Conservation (phyloP, 2,113 vertebrate genomes). For the Notothenia coriiceps region DNA sequence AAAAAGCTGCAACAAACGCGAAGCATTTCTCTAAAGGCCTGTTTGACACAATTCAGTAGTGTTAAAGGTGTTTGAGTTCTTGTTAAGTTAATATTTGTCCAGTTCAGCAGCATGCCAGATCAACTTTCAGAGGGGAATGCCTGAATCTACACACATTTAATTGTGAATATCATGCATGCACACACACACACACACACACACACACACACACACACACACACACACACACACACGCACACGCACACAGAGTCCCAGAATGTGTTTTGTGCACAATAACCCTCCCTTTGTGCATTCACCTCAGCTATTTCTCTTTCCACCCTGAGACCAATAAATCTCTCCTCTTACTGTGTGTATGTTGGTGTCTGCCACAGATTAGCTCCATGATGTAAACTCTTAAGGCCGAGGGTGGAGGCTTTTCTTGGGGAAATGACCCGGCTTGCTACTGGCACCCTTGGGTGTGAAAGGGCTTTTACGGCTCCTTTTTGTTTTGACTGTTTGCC, state of each 20-base stretch:
- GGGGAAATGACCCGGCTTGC: slow-evolving; percentile 60
- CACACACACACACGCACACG: background rate
- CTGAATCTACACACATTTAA: slow-evolving; percentile 16
- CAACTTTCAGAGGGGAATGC: slow-evolving; percentile 40
- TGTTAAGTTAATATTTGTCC: slow-evolving; percentile 46
- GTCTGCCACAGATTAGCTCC: slow-evolving; percentile 54
- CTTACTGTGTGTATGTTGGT: slow-evolving; percentile 41
- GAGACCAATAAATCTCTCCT: slow-evolving; percentile 71
- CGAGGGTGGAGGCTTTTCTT: slow-evolving; percentile 57
- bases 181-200: no score
- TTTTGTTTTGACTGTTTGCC: slow-evolving; percentile 67
- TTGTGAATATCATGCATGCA: background rate
- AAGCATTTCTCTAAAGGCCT: background rate
- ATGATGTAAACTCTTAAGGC: slow-evolving; percentile 58
- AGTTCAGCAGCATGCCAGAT: slow-evolving; percentile 39
- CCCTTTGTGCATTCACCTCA: slow-evolving; percentile 48
- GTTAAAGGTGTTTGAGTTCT: slow-evolving; percentile 12
- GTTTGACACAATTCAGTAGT: slow-evolving; percentile 5
- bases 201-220: no score
- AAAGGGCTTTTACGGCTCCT: slow-evolving; percentile 58
- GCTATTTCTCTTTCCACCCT: slow-evolving; percentile 67
- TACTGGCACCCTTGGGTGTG: slow-evolving; percentile 47
- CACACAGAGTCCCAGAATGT: slow-evolving; percentile 29
- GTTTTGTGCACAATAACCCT: slow-evolving; percentile 52
- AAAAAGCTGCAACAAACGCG: slow-evolving; percentile 2